phyloP scores from a whole-genome alignment of 2,113 vertebrate genomes.

The Catharus minimus region DNA sequence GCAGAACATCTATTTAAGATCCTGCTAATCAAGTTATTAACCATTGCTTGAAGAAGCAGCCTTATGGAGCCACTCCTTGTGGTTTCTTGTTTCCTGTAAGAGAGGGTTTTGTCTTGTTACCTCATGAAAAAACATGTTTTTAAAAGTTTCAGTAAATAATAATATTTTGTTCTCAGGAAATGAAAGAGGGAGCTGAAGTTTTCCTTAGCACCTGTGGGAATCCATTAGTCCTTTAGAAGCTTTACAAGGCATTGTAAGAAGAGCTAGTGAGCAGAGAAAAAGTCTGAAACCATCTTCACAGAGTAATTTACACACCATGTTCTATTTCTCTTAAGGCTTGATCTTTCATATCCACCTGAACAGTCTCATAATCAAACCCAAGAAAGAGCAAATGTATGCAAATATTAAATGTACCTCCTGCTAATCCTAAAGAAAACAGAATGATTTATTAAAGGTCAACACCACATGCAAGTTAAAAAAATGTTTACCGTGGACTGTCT shows the following conservation, averaged over 20 bases:
- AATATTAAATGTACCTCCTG: background rate
- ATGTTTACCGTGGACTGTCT: background rate
- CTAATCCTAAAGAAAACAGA: background rate
- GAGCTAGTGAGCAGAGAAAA: background rate
- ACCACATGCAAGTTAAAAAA: background rate
- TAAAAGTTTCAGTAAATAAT: background rate
- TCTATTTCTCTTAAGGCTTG: background rate
- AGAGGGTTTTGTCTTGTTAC: background rate
- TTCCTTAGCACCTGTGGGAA: background rate
- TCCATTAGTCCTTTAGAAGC: background rate
- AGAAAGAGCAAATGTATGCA: background rate
- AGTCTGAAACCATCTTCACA: background rate
- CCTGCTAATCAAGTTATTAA: background rate
- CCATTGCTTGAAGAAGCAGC: background rate
- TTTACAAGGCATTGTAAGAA: background rate
- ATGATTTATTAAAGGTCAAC: background rate
- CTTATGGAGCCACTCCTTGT: background rate
- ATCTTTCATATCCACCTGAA: background rate
- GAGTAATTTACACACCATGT: background rate
- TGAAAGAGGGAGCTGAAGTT: background rate
- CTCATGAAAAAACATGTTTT: background rate
- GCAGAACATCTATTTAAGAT: background rate
- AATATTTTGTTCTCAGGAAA: background rate
- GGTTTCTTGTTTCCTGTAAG: background rate
- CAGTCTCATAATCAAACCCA: background rate